Evolutionary conservation across 2,797 vertebrate genomes (phyloP), one percentile per base, ranked within the genome.

Genomic region (Orientallactaga sibirica): DNA sequence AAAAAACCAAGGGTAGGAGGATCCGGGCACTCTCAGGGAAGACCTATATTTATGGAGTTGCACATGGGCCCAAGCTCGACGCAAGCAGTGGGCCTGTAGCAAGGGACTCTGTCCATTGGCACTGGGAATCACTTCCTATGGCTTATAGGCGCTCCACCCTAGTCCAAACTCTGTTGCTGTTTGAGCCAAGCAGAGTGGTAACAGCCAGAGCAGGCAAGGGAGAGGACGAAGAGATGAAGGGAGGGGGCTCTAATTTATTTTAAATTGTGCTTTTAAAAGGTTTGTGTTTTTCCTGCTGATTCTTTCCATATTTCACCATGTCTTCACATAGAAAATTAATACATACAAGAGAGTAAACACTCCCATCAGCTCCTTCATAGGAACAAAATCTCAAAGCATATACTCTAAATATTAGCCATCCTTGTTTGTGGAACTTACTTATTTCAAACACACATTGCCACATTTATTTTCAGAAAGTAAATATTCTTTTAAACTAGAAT

Each of bases 401-500:
- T 48, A 86, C 3, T 37, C 5, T 41, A 70, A 55, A 22, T 55
- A 64, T 79, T 91, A 86, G 61, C 52, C 52, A 25, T 3, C 2
- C 27, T 77, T 88, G 61, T 37, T 43, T 91, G 19, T 55, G 83
- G 43, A 88, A 70, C 58, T 61, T 77, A 0, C 58, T 52, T 78
- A 7, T 86, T 73, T 55, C 27, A 55, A 68, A 84, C 10, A 80
- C 4, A 55, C 82, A 33, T 64, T 20, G 0, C 78, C 55, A 61
- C 3, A 43, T 11, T 91, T 94, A 83, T 85, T 75, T 94, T 87
- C 71, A 55, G 64, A 76, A 86, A 90, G 55, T 73, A 78, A 81
- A 52, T 68, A 55, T 62, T 86, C 37, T 68, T 67, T 93, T 64
- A 33, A 4, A 70, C 2, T 15, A 14, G 67, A 62, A 78, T 78